Evolutionary conservation across 1,140 invertebrate genomes (phyloP).

Genomic region (Heliconius hermathena): DNA sequence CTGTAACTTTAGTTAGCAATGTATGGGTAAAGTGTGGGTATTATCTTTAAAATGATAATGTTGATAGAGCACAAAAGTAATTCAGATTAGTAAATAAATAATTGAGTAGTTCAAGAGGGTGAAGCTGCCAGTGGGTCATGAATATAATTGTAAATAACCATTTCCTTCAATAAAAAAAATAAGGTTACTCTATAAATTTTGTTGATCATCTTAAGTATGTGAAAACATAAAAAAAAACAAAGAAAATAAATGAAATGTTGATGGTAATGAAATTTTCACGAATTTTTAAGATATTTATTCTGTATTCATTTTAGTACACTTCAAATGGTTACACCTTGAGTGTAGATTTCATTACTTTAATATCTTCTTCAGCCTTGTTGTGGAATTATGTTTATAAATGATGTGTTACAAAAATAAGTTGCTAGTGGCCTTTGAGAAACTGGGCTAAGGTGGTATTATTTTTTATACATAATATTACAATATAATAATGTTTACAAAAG

Average conservation of each 20-base stretch:
- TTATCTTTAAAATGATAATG: too few relatives aligned
- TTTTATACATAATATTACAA: background rate
- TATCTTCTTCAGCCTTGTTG: constrained; percentile 31
- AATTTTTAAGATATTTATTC: background rate
- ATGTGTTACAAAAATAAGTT: constrained; percentile 21
- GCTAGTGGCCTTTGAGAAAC: constrained; percentile 27
- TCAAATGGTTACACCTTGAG: constrained; percentile 13
- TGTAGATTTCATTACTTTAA: constrained; percentile 15
- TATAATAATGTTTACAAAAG: too few relatives aligned
- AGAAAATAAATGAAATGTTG: too few relatives aligned
- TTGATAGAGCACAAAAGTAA: too few relatives aligned
- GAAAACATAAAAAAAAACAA: background rate
- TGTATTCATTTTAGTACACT: background rate
- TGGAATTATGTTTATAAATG: constrained; percentile 21
- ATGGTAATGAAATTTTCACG: too few relatives aligned
- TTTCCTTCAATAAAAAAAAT: background rate
- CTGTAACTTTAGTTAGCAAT: too few relatives aligned
- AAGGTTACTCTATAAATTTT: background rate
- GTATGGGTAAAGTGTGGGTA: too few relatives aligned
- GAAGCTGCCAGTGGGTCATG: background rate
- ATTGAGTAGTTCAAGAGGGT: too few relatives aligned
- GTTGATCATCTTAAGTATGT: background rate
- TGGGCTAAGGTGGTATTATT: constrained; percentile 29
- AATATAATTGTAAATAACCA: background rate
- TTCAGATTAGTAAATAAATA: too few relatives aligned